Conservation (phyloP, 2,888 invertebrate species). For the Philhelius pedissequus region DNA sequence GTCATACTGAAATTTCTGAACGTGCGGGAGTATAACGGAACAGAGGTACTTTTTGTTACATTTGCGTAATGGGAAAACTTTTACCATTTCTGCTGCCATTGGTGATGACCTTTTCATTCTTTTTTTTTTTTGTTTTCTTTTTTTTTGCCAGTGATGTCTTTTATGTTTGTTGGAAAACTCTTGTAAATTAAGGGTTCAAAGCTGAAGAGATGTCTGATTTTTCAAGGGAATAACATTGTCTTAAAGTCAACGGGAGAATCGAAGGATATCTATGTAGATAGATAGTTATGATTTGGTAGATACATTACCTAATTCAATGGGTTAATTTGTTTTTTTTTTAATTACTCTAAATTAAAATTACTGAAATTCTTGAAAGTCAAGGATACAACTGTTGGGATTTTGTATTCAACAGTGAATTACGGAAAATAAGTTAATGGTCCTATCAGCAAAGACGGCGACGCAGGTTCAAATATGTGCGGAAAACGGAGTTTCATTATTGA, state of each 20-base stretch:
- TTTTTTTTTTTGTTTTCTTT: background rate
- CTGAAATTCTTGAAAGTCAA: too few relatives aligned
- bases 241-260: background rate
- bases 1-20: background rate
- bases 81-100: constrained; percentile 34
- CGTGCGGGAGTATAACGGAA: background rate
- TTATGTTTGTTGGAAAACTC: background rate
- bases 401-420: too few relatives aligned
- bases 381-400: too few relatives aligned
- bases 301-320: background rate
- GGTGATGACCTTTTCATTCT: constrained; percentile 48
- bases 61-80: constrained; percentile 68
- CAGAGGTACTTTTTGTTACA: constrained; percentile 58
- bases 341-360: too few relatives aligned
- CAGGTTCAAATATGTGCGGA: too few relatives aligned
- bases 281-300: background rate
- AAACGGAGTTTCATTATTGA: too few relatives aligned
- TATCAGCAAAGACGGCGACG: too few relatives aligned
- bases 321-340: background rate
- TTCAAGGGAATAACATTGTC: background rate
- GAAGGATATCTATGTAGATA: background rate
- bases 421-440: too few relatives aligned
- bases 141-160: background rate
- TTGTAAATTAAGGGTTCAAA: background rate
- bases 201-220: background rate